Conservation (phyloP, 2,113 vertebrate genomes). For the Phalacrocorax carbo region DNA sequence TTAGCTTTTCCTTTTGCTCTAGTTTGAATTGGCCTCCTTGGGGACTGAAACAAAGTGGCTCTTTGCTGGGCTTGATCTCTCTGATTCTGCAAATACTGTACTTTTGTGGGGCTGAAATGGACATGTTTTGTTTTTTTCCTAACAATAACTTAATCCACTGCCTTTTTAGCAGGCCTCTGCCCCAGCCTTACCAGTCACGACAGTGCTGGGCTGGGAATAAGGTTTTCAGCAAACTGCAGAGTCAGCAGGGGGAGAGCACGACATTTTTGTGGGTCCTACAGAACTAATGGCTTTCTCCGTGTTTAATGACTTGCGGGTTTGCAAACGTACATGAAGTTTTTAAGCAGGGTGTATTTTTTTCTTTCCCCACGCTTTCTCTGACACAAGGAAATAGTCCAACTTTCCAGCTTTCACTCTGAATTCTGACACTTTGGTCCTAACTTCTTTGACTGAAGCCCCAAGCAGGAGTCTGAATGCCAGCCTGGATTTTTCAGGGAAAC, state of each 20-base stretch:
- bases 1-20: slow-evolving; percentile 34
- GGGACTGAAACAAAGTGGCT: slow-evolving; percentile 26
- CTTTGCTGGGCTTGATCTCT: slow-evolving; percentile 4
- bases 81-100: neutral
- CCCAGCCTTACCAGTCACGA: neutral
- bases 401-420: slow-evolving; percentile 41
- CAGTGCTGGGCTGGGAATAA: neutral
- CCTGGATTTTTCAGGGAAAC: slow-evolving; percentile 45
- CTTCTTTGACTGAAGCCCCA: slow-evolving; percentile 20
- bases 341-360: neutral
- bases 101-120: slow-evolving; percentile 6
- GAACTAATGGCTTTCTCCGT: slow-evolving; percentile 14
- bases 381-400: slow-evolving; percentile 44
- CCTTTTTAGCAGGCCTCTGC: neutral
- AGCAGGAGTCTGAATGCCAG: slow-evolving; percentile 39
- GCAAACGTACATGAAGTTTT: neutral
- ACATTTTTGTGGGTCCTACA: slow-evolving; percentile 18
- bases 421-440: slow-evolving; percentile 39
- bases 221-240: neutral
- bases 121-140: neutral
- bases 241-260: slow-evolving; percentile 16
- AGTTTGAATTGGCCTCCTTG: slow-evolving; percentile 2
- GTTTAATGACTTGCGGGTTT: slow-evolving; percentile 44
- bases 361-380: neutral
- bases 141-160: neutral